These are phyloP conservation scores for Amblyteles armatorius DNA, from an alignment of 2,888 invertebrate genomes.

Conservation along the genomic window DNA sequence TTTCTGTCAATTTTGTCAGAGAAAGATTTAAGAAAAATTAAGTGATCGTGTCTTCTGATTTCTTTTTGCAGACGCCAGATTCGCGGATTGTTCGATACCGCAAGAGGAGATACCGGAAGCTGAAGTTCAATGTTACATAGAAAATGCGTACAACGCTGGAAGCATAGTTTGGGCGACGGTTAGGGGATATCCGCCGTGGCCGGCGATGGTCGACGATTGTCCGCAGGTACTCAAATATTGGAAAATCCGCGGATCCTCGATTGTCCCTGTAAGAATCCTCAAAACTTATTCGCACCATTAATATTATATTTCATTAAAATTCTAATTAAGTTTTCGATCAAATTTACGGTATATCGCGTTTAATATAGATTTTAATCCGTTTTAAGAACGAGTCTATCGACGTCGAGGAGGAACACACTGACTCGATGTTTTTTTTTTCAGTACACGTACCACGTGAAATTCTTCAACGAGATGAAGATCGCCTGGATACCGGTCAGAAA, in stretches of 20 bases:
- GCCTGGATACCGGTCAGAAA: constrained; percentile 85
- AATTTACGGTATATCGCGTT: background rate
- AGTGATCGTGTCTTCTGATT: background rate
- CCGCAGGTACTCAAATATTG: constrained; percentile 84
- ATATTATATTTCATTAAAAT: background rate
- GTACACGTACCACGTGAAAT: constrained; percentile 87
- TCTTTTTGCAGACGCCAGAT: background rate
- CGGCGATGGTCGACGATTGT: constrained; percentile 90
- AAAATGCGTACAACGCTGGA: constrained; percentile 87
- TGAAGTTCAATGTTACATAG: constrained; percentile 86
- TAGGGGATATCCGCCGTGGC: constrained; percentile 90
- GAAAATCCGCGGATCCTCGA: constrained; percentile 33
- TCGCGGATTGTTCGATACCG: constrained; percentile 86
- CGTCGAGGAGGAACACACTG: too few relatives aligned
- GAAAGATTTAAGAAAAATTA: constrained; percentile 17
- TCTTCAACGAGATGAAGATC: constrained; percentile 84
- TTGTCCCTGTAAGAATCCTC: constrained; percentile 65
- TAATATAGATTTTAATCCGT: background rate
- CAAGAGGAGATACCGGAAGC: constrained; percentile 85
- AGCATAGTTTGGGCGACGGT: constrained; percentile 89
- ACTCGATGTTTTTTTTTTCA: constrained; percentile 73
- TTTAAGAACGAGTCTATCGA: background rate
- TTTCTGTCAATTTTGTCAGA: background rate
- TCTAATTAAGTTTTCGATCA: background rate
- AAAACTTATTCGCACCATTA: constrained; percentile 1